Base-by-base conservation (phyloP, 2,888 invertebrate species). In the Toxonevra muliebris region DNA sequence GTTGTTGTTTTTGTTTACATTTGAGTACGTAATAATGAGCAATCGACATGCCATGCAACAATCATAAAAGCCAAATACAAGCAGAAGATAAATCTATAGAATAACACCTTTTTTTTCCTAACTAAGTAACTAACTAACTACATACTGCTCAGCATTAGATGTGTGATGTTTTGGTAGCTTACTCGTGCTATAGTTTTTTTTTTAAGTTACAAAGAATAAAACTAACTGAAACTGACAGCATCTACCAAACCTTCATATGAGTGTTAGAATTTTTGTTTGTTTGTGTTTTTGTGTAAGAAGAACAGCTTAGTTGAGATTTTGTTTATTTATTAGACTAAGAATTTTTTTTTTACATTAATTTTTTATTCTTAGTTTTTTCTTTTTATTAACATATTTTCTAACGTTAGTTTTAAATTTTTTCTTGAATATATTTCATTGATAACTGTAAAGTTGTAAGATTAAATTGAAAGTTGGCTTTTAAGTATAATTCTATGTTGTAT, bases 31-130 rank as follows among this genome's bases (percentile, higher is more conserved):
- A 20, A n/a, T 19, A 40, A 60, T 61, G 40, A 30, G 40, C 50
- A 48, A 61, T 61, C 61, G 50, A 61, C 61, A 61, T 50, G 50
- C 61, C 15, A 52, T 30, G 50, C 30, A 30, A 30, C 15, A 61
- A 50, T 61, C 13, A 61, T 50, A 61, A 40, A 48, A 11, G 48
- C 48, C 20, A 40, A 60, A 48, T 17, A 41, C 15, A 41, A 30
- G 30, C 30, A 40, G 42, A 13, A 58, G 8, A 55, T 30, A 13
- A 13, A 55, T 30, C 20, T 17, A 55, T 40, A 20, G 30, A 30
- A 30, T 30, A 30, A 30, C 30, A 30, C 30, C 30, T 30, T 4
- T 30, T 30, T 30, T 30, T 30, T 30, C n/a, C n/a, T n/a, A n/a
- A n/a, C n/a, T n/a, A n/a, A n/a, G n/a, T n/a, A 30, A 30, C 30